These are phyloP conservation scores for Gopherus flavomarginatus DNA, from an alignment of 2,113 vertebrate species.

Conservation along the genomic window DNA sequence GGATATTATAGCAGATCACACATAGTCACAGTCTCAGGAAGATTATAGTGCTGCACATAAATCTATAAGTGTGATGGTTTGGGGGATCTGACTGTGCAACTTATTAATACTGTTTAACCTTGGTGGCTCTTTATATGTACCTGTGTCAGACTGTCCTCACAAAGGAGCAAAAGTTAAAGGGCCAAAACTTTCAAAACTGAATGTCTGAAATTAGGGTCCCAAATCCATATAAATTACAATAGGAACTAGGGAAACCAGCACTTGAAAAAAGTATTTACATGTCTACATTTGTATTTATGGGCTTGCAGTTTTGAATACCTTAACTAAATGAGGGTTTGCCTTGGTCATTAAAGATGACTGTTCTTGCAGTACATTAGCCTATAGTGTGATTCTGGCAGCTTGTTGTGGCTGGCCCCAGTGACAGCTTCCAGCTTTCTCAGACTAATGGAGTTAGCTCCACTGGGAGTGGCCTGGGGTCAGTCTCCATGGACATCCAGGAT, in stretches of 20 bases:
- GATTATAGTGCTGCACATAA: neutral
- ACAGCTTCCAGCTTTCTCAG: slow-evolving; percentile 33
- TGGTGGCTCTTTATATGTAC: too few relatives aligned
- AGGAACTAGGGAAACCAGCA: neutral
- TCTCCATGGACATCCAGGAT: too few relatives aligned
- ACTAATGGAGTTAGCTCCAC: neutral
- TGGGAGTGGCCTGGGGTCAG: too few relatives aligned
- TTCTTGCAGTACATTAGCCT: neutral
- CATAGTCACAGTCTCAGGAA: neutral
- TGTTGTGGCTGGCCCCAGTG: neutral
- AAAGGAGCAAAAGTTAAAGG: neutral
- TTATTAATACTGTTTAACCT: too few relatives aligned
- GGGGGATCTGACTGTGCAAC: too few relatives aligned
- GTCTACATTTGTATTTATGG: neutral
- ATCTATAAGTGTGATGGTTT: neutral
- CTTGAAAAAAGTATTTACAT: neutral
- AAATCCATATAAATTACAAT: neutral
- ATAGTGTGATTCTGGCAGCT: slow-evolving; percentile 22
- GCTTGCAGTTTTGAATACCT: neutral
- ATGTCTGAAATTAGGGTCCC: neutral
- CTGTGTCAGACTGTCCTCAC: neutral
- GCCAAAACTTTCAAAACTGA: too few relatives aligned
- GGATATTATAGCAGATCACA: neutral
- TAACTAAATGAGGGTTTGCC: neutral
- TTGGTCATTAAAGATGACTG: neutral